Evolutionary conservation across 1,140 invertebrate genomes (phyloP).

Genomic region (Nasonia giraulti): DNA sequence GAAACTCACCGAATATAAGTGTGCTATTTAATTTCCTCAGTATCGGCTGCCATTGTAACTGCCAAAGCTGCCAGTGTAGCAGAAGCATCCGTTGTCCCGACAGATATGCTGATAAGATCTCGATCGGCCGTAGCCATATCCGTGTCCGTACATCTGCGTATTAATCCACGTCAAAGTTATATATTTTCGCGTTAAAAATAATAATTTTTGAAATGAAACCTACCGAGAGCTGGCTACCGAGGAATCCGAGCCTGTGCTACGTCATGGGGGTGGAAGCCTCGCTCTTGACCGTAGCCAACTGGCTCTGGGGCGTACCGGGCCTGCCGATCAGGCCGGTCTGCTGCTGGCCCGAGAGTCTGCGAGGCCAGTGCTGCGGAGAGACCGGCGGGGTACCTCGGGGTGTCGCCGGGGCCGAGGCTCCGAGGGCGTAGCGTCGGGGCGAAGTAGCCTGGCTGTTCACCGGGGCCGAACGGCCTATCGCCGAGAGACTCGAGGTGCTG

Average conservation of each 20-base stretch:
- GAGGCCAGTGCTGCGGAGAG: conserved; percentile 75
- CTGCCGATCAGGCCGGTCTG: conserved; percentile 56
- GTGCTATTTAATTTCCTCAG: neutral
- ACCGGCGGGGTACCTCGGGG: conserved; percentile 75
- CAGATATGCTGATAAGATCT: conserved; percentile 50
- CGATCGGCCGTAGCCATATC: conserved; percentile 43
- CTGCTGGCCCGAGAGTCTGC: conserved; percentile 57
- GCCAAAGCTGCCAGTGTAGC: conserved; percentile 38
- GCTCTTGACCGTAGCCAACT: conserved; percentile 29
- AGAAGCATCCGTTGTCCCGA: conserved; percentile 37
- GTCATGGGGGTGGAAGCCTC: conserved; percentile 47
- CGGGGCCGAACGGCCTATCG: conserved; percentile 55
- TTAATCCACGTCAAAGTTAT: too few relatives aligned
- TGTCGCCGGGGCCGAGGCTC: conserved; percentile 75
- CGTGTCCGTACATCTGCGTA: conserved; percentile 13
- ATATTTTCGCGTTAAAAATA: too few relatives aligned
- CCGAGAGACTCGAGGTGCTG: conserved; percentile 63
- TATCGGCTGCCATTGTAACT: conserved; percentile 40
- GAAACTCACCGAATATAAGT: neutral
- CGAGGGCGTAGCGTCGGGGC: conserved; percentile 69
- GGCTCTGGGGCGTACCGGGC: conserved; percentile 22
- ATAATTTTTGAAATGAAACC: neutral
- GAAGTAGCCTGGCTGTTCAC: conserved; percentile 67
- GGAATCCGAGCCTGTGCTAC: conserved; percentile 48
- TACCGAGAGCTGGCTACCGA: conserved; percentile 8